Base-by-base conservation (phyloP, 2,113 vertebrate genomes). In the Gopherus evgoodei region DNA sequence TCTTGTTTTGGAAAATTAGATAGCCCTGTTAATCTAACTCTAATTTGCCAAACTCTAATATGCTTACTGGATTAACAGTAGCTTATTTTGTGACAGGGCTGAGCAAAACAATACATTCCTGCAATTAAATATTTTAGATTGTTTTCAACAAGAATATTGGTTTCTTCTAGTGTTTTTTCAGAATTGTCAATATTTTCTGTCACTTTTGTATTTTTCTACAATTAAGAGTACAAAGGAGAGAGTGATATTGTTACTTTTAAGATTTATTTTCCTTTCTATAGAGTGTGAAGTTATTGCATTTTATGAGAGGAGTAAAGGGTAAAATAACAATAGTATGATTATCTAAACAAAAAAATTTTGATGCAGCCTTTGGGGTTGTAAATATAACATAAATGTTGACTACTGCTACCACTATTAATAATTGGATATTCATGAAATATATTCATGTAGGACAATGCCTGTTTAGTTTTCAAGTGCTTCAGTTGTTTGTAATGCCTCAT, bases 51-150 rank as follows among this genome's bases (percentile, higher is more conserved):
- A 94, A 96, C 93, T 94, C 91, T 97, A 90, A 97, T 95, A 47
- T 96, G 96, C 97, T 97, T 96, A 96, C 87, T 97, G 97, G 97
- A 95, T 98, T 96, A 95, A 81, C 93, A 29, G 13, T 93, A 89
- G 95, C 87, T 94, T 93, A 82, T 80, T 91, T 94, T 54, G 97
- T 84, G 95, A 54, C 95, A 86, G 47, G 94, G 93, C 94, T 96
- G 96, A 78, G 95, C 87, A 93, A 93, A 95, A 87, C 85, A 87
- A 83, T 59, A 83, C 93, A 19, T 95, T 97, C 90, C 93, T 93
- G 78, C 57, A 75, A 35, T 93, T 93, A 88, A 89, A 88, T 94
- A 75, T 85, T 90, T 91, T 49, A 53, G 25, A 19, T 53, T 82
- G 44, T 81, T 83, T 81, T 76, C 29, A 38, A 24, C 79, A 54